Conservation (phyloP, 1,140 invertebrate genomes). For the Oscheius sp. region DNA sequence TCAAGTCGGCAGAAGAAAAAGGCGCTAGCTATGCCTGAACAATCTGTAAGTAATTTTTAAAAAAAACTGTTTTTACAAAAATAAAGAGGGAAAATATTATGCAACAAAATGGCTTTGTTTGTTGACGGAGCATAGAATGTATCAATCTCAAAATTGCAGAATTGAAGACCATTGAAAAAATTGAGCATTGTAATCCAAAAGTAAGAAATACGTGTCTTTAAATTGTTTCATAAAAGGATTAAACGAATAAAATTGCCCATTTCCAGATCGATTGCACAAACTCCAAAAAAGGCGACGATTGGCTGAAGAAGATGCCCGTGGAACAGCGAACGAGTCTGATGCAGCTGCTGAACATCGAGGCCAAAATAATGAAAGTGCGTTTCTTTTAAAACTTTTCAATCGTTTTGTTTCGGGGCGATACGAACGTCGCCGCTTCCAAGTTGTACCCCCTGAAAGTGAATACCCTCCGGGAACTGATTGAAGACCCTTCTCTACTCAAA, state of each 20-base stretch:
- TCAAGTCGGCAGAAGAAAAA: slow-evolving; percentile 41
- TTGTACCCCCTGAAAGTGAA: slow-evolving; percentile 55
- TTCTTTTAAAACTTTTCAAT: neutral
- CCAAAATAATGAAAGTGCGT: slow-evolving; percentile 44
- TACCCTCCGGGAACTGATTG: slow-evolving; percentile 52
- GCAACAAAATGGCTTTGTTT: neutral
- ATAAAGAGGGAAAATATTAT: no score
- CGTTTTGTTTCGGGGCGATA: slow-evolving; percentile 45
- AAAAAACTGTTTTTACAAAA: no score
- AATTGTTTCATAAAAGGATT: neutral
- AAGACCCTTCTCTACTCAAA: slow-evolving; percentile 49
- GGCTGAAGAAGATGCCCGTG: slow-evolving; percentile 48
- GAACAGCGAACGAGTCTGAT: slow-evolving; percentile 59
- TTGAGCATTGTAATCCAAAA: no score
- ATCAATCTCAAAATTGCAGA: no score
- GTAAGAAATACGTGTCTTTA: no score
- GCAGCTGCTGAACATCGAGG: slow-evolving; percentile 57
- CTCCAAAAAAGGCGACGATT: slow-evolving; percentile 40
- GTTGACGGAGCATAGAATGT: neutral
- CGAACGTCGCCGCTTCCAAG: slow-evolving; percentile 48
- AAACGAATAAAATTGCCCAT: no score
- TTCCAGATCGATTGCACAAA: slow-evolving; percentile 8
- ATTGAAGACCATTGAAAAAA: no score
- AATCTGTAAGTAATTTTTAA: neutral
- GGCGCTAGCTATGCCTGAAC: neutral